Conservation (phyloP, 2,888 invertebrate genomes). For the Cantharis rufa region DNA sequence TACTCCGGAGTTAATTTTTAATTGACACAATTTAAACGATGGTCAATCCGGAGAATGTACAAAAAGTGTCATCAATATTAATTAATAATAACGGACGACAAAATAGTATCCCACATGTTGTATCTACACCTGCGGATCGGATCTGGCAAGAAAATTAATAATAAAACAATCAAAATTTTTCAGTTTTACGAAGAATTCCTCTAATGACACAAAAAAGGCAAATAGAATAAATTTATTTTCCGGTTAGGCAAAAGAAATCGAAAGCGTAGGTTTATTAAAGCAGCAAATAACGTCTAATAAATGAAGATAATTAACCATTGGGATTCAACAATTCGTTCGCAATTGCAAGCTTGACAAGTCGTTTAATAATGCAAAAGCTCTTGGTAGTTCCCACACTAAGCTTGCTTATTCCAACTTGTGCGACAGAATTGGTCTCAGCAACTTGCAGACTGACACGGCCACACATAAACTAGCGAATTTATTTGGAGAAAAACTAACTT, state of each 20-base stretch:
- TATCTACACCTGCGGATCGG: not conserved
- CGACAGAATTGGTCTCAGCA: conserved; percentile 29
- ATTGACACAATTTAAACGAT: conserved; percentile 51
- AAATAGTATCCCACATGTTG: not conserved
- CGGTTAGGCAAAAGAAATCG: not conserved
- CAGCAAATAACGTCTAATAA: conserved; percentile 28
- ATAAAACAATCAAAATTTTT: not conserved
- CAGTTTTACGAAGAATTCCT: not conserved
- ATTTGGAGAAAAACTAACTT: conserved; percentile 46
- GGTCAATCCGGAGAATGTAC: conserved; percentile 47
- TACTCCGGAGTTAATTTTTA: conserved; percentile 51
- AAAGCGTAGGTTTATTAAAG: conserved; percentile 21
- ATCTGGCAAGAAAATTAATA: not conserved
- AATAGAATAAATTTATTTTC: conserved; percentile 19
- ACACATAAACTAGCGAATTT: conserved; percentile 52
- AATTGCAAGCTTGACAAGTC: conserved; percentile 31
- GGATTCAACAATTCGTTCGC: conserved; percentile 25
- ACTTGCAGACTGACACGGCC: conserved; percentile 44
- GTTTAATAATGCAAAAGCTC: conserved; percentile 30
- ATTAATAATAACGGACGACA: conserved; percentile 45
- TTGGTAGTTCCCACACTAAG: conserved; percentile 27
- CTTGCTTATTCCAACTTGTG: conserved; percentile 24
- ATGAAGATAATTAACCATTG: conserved; percentile 30
- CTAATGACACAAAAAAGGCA: conserved; percentile 4
- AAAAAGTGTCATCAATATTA: conserved; percentile 52